Conservation (phyloP, 2,113 vertebrate genomes). For the Coturnix japonica region DNA sequence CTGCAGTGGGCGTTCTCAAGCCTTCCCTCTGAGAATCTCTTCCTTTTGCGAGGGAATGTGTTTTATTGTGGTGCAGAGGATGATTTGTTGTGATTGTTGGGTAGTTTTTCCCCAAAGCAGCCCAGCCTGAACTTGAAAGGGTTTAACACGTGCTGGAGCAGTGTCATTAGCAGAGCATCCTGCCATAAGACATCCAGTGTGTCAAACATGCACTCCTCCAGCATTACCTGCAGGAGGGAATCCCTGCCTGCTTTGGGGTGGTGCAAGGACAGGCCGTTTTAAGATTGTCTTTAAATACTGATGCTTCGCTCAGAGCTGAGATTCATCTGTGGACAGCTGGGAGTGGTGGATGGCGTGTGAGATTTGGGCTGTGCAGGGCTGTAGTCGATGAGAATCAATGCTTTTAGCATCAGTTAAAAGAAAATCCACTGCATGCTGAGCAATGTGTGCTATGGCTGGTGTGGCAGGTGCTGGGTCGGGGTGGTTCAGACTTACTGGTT, state of each 20-base stretch:
- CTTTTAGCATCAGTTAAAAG: not conserved
- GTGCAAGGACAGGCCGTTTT: not conserved
- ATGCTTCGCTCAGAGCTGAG: not conserved
- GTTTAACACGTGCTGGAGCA: not conserved
- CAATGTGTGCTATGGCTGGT: not conserved
- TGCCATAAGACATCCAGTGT: not conserved
- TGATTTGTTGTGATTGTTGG: not conserved
- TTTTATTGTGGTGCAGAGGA: not conserved
- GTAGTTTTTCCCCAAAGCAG: not conserved
- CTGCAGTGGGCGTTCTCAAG: not conserved
- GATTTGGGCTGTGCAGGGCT: not conserved
- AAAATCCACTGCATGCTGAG: not conserved
- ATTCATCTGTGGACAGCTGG: not conserved
- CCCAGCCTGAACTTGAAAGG: not conserved
- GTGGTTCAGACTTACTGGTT: not conserved
- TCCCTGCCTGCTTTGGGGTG: not conserved
- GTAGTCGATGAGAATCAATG: not conserved
- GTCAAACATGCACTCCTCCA: rapidly evolving
- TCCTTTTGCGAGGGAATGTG: not conserved
- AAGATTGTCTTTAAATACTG: not conserved
- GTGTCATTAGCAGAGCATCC: not conserved
- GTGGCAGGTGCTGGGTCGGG: not conserved
- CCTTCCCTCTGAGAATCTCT: not conserved
- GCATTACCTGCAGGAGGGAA: not conserved
- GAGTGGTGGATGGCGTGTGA: not conserved